Evolutionary conservation across 2,888 invertebrate species (phyloP), one percentile per base, ranked within the genome.

Genomic region (Pristionchus entomophagus): DNA sequence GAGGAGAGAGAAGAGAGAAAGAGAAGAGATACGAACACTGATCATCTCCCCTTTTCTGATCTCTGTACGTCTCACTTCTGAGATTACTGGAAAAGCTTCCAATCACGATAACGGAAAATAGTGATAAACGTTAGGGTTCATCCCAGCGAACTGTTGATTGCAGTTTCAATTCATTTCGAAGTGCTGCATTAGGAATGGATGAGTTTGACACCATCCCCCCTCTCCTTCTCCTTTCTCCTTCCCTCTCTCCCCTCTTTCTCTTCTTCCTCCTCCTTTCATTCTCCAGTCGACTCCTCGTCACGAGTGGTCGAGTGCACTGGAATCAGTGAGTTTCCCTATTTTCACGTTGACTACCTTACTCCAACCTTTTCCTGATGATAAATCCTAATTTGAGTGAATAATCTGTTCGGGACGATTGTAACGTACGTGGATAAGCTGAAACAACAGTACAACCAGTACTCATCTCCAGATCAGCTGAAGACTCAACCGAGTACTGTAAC

Each of bases 11-110:
- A n/a, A n/a, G n/a, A 17, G 35, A 32, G 29, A 45, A 22, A 29
- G 78, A 49, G 78, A 45, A 26, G 78, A 80, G 49, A 77, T 38
- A 69, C 38, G 38, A 77, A 77, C 49, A 77, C n/a, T 77, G 41
- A 77, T 45, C 41, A 77, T 0, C 0, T 6, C 22, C 6, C 26
- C 19, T 8, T 59, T 59, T 8, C 22, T 59, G 14, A 65, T 65
- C 35, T 19, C 29, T 59, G 26, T 59, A 29, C 51, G 56, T 56
- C 1, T 56, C 59, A 59, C 29, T 59, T 10, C 59, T n/a, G n/a
- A n/a, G n/a, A n/a, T n/a, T n/a, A n/a, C n/a, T n/a, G n/a, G n/a
- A n/a, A n/a, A n/a, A n/a, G n/a, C n/a, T n/a, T n/a, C n/a, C n/a
- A n/a, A n/a, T n/a, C n/a, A n/a, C n/a, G n/a, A n/a, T n/a, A n/a